A percentile compares a stretch with the other conserved stretches of the same genome.
These are phyloP conservation scores for Bellardia bayeri DNA, from an alignment of 2,888 invertebrate species.

Conservation along the genomic window DNA sequence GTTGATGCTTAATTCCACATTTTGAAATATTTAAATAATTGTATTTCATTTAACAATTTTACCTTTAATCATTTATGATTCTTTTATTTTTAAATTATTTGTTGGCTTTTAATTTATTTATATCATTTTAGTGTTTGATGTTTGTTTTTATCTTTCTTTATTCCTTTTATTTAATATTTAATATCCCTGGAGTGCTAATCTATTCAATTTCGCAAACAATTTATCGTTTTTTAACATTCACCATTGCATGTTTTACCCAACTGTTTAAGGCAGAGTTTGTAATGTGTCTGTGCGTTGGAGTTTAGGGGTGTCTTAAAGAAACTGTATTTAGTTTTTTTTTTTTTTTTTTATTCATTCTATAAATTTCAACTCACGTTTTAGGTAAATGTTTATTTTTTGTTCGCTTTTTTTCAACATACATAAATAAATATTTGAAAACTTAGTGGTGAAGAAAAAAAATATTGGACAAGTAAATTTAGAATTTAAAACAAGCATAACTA, in stretches of 20 bases:
- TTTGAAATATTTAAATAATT: neutral
- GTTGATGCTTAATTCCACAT: too few relatives aligned
- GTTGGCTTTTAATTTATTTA: slow-evolving; percentile 9
- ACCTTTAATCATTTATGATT: neutral
- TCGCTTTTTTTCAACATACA: too few relatives aligned
- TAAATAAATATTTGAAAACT: too few relatives aligned
- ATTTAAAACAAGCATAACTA: too few relatives aligned
- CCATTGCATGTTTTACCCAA: slow-evolving; percentile 10
- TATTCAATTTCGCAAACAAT: slow-evolving; percentile 69
- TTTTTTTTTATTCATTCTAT: slow-evolving; percentile 30
- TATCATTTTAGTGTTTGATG: neutral
- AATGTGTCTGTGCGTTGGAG: neutral
- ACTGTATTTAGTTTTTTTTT: slow-evolving; percentile 24
- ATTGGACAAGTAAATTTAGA: too few relatives aligned
- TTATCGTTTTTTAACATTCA: slow-evolving; percentile 65
- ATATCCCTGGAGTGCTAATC: slow-evolving; percentile 69
- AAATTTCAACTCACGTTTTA: slow-evolving; percentile 65
- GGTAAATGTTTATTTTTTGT: slow-evolving; percentile 23
- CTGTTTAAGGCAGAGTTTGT: neutral
- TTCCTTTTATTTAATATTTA: slow-evolving; percentile 53
- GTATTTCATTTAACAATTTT: neutral
- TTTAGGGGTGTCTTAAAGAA: neutral
- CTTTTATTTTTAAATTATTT: neutral
- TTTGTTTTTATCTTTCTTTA: neutral
- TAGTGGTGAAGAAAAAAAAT: too few relatives aligned